phyloP scores from a whole-genome alignment of 2,113 vertebrate genomes.

The Oryzias melastigma region DNA sequence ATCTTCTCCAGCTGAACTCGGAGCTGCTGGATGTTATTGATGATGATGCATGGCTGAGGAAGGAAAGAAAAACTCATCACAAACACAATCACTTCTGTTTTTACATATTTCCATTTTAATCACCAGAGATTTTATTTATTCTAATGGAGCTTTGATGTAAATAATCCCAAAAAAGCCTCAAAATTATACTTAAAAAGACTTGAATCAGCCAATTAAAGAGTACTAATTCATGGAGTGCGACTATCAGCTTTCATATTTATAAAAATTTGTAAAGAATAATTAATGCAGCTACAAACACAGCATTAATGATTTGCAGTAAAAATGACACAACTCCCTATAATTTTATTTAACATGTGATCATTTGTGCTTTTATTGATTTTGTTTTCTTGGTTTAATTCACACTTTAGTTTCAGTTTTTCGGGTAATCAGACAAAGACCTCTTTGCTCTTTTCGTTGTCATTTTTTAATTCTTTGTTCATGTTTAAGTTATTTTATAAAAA shows the following conservation, averaged over 20 bases:
- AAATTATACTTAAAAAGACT: too few species aligned
- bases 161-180: too few species aligned
- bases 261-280: constrained; percentile 25
- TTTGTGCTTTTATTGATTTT: too few species aligned
- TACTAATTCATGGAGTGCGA: constrained; percentile 52
- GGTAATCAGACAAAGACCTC: too few species aligned
- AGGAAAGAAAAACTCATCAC: constrained; percentile 33
- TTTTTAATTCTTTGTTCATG: background rate
- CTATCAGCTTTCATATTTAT: background rate
- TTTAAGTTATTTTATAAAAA: constrained; percentile 2
- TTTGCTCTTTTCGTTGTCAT: background rate
- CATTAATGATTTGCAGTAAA: constrained; percentile 2
- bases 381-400: too few species aligned
- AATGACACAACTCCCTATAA: background rate
- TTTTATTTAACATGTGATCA: too few species aligned
- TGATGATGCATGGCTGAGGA: constrained; percentile 91
- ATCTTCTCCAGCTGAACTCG: constrained; percentile 97
- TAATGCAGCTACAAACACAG: constrained; percentile 11
- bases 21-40: constrained; percentile 98
- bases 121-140: constrained; percentile 16
- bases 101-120: constrained; percentile 4
- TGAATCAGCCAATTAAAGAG: constrained; percentile 59
- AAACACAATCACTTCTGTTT: constrained; percentile 3
- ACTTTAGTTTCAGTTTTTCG: too few species aligned
- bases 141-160: too few species aligned